Percentiles rank a stretch among this genome's conserved stretches.
phyloP scores from a whole-genome alignment of 1,140 invertebrate genomes.

The Conus ventricosus region DNA sequence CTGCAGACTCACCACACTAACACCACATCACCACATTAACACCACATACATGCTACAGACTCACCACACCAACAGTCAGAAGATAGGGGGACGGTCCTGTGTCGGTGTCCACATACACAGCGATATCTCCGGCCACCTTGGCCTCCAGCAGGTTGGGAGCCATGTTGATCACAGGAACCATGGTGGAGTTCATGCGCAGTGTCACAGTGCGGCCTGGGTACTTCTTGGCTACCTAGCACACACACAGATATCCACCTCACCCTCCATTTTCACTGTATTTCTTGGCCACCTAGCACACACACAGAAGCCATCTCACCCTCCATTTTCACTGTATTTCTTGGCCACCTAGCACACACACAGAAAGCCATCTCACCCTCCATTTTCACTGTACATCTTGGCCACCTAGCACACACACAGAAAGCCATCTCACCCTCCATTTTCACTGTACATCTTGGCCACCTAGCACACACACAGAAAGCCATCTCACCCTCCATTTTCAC shows the following conservation, averaged over 20 bases:
- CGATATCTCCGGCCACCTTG: conserved; percentile 22
- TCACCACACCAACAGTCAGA: conserved; percentile 28
- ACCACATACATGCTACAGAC: background rate
- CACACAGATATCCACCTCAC: background rate
- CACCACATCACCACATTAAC: too few relatives aligned
- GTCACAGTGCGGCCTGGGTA: conserved; percentile 43
- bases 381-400: too few relatives aligned
- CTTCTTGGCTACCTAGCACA: conserved; percentile 35
- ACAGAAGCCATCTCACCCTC: background rate
- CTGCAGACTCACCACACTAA: too few relatives aligned
- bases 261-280: too few relatives aligned
- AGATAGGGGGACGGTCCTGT: background rate
- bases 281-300: too few relatives aligned
- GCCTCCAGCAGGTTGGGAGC: background rate
- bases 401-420: too few relatives aligned
- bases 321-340: background rate
- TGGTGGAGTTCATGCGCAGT: conserved; percentile 43
- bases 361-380: too few relatives aligned
- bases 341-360: too few relatives aligned
- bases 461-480: too few relatives aligned
- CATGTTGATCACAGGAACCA: conserved; percentile 29
- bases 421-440: too few relatives aligned
- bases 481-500: too few relatives aligned
- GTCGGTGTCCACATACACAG: conserved; percentile 21
- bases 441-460: too few relatives aligned